Evolutionary conservation across 1,140 invertebrate species (phyloP), one percentile per base, ranked within the genome.

Genomic region (Condylostylus longicornis): DNA sequence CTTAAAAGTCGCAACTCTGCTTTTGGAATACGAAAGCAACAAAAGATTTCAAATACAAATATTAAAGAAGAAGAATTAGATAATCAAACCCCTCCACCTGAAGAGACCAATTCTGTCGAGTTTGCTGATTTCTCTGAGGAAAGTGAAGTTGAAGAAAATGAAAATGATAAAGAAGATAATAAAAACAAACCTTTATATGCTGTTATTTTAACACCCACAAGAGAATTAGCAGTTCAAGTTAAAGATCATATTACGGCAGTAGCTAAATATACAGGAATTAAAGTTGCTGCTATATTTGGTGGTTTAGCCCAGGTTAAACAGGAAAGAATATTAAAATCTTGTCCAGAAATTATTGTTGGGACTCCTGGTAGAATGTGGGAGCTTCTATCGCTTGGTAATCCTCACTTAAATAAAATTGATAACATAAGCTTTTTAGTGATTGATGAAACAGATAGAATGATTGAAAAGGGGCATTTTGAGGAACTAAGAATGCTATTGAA

Each of bases 391-490:
- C 70, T 81, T 51, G 83, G 80, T 14, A 79, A 86, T 52, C 53
- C 66, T 14, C 82, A 87, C 67, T 63, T 90, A 10, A 71, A 65
- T 37, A 74, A 80, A 54, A 51, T 88, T 6, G 53, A 74, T 37
- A 62, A 72, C 33, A 71, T 86, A 10, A 81, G 71, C 73, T 89
- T 77, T 60, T 64, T 98, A 38, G 93, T 88, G 1, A 86, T 99
- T 41, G 96, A 99, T 63, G 96, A 99, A 71, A 95, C 94, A 0
- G 96, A 99, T 64, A 70, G 95, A 46, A 98, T 99, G 93, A 66
- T 97, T 13, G 94, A 98, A 54, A 82, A 79, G 45, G 88, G 88
- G 13, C 94, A 99, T 64, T 99, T 98, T 66, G 74, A 87, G 50
- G 94, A 99, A 62, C 58, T 99, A 2, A 69, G 82, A 21, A 70